Evolutionary conservation across 2,113 vertebrate species (phyloP).

Genomic region (Cyanocitta stelleri): DNA sequence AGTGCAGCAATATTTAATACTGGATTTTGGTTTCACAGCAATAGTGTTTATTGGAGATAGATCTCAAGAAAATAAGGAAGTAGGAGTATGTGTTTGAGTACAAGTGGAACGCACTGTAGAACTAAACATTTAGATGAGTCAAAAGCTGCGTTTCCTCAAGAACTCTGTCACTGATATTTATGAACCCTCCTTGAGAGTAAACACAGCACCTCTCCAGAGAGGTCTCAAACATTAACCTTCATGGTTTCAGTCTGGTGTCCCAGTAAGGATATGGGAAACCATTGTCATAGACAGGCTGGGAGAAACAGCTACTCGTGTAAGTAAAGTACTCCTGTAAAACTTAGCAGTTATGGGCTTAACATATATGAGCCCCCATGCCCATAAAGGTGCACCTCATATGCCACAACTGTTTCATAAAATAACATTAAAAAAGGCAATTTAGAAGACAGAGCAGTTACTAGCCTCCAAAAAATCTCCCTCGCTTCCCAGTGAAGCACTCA

Average conservation of each 20-base stretch:
- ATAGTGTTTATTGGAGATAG: background rate
- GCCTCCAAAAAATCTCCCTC: background rate
- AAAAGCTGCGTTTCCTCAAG: constrained; percentile 29
- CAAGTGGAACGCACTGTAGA: background rate
- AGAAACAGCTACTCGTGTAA: constrained; percentile 11
- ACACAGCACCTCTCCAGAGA: constrained; percentile 57
- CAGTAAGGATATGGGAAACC: constrained; percentile 59
- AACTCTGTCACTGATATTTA: background rate
- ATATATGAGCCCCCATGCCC: background rate
- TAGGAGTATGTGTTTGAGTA: background rate
- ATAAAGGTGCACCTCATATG: constrained; percentile 50
- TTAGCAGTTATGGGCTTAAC: constrained; percentile 5
- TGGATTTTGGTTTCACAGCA: background rate
- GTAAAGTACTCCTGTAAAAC: constrained; percentile 14
- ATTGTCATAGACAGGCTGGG: constrained; percentile 35
- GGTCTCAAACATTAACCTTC: constrained; percentile 31
- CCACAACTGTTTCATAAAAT: constrained; percentile 14
- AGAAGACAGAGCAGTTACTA: background rate
- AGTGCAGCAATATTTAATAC: background rate
- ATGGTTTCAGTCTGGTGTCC: constrained; percentile 35
- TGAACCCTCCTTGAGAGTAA: constrained; percentile 45
- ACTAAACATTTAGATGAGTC: background rate
- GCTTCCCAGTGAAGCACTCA: background rate
- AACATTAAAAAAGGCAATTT: background rate
- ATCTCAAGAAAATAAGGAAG: constrained; percentile 28